Conservation (phyloP, 2,113 vertebrate species). For the Megaceryle torquata region DNA sequence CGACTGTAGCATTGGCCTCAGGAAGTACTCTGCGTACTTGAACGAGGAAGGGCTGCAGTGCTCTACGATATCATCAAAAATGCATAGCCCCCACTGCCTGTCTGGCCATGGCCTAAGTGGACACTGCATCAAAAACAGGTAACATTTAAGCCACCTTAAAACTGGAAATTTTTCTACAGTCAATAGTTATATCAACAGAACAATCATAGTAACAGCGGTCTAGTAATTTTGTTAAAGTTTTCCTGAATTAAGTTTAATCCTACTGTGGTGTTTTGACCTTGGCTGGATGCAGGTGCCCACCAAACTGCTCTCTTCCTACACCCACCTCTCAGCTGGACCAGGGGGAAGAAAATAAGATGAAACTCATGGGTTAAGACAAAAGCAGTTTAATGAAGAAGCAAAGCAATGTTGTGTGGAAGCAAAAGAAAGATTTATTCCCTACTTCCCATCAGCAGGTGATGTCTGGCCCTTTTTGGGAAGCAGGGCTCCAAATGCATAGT, state of each 20-base stretch:
- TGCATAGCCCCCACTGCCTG: conserved; percentile 97
- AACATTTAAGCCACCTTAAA: not conserved
- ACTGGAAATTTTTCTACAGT: not conserved
- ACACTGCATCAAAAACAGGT: conserved; percentile 75
- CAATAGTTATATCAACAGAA: not conserved
- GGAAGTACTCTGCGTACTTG: conserved; percentile 92
- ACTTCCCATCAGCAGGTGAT: too few species aligned
- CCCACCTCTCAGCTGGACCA: too few species aligned
- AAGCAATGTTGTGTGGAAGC: too few species aligned
- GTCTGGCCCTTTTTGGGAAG: too few species aligned
- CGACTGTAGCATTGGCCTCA: conserved; percentile 90
- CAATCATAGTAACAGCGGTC: not conserved
- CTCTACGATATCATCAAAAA: conserved; percentile 95
- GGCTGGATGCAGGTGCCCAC: too few species aligned
- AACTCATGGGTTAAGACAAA: too few species aligned
- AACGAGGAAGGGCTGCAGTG: conserved; percentile 97
- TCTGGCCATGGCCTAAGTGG: conserved; percentile 95
- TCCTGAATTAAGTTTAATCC: not conserved
- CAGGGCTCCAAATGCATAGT: too few species aligned
- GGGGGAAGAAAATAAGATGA: too few species aligned
- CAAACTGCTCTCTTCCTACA: too few species aligned
- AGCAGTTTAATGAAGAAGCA: too few species aligned
- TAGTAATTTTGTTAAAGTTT: not conserved
- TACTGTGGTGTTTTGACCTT: too few species aligned
- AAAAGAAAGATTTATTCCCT: too few species aligned